Percentiles rank a stretch among this genome's conserved stretches.
These are phyloP conservation scores for Dolichoris vasculosae DNA, from an alignment of 1,140 invertebrate species.

Conservation along the genomic window DNA sequence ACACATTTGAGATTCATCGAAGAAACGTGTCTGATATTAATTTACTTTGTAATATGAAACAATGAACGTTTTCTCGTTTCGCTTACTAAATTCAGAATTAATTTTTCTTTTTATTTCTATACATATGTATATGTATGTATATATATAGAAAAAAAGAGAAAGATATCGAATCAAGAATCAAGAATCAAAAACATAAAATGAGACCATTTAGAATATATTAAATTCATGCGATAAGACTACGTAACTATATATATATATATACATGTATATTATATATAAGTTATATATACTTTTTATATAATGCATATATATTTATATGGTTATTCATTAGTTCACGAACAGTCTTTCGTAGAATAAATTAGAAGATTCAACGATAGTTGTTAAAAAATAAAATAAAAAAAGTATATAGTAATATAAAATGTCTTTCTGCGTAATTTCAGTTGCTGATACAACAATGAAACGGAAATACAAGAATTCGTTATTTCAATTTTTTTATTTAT, in stretches of 20 bases:
- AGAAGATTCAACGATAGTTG: constrained; percentile 14
- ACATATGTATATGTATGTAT: neutral
- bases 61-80: constrained; percentile 19
- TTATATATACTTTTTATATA: neutral
- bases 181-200: neutral
- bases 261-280: neutral
- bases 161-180: neutral
- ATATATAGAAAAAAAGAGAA: neutral
- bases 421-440: constrained; percentile 14
- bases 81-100: constrained; percentile 16
- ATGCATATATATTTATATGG: neutral
- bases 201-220: neutral
- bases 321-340: neutral
- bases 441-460: neutral
- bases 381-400: constrained; percentile 31
- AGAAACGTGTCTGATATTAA: constrained; percentile 51
- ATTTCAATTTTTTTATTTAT: neutral
- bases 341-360: constrained; percentile 23
- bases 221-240: constrained; percentile 21
- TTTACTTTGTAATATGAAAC: constrained; percentile 37
- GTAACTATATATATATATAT: neutral
- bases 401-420: constrained; percentile 22
- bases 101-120: constrained; percentile 32
- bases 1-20: constrained; percentile 48
- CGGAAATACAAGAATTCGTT: neutral